Evolutionary conservation across 2,888 invertebrate genomes (phyloP).

Genomic region (Dasysyrphus tricinctus): DNA sequence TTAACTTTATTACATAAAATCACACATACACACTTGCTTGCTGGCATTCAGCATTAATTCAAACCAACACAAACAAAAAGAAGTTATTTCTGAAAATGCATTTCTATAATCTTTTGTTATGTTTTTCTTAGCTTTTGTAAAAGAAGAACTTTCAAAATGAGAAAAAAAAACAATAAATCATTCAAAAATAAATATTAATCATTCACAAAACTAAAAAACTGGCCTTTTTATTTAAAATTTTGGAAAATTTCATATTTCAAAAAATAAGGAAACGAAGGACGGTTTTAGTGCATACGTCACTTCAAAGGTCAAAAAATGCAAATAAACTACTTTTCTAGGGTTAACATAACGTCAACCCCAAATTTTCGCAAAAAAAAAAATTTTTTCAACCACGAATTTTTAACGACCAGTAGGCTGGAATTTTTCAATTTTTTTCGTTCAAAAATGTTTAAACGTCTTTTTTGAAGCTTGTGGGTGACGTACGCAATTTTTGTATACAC

Average conservation of each 20-base stretch:
- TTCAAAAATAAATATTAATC: conserved; percentile 53
- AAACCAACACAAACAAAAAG: conserved; percentile 17
- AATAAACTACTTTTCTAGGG: too few species aligned
- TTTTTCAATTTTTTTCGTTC: background rate
- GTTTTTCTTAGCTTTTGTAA: conserved; percentile 57
- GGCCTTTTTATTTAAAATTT: background rate
- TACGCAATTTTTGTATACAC: background rate
- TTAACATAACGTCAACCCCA: too few species aligned
- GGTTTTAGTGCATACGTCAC: too few species aligned
- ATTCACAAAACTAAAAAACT: conserved; percentile 47
- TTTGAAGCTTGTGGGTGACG: background rate
- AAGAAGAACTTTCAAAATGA: conserved; percentile 17
- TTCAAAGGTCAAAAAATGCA: too few species aligned
- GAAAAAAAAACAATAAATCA: conserved; percentile 20
- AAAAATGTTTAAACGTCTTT: background rate
- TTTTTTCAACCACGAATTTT: background rate
- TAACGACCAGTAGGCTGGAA: background rate
- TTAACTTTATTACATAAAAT: conserved; percentile 49
- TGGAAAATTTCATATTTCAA: background rate
- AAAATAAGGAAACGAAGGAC: too few species aligned
- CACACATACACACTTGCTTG: conserved; percentile 39
- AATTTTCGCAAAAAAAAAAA: too few species aligned
- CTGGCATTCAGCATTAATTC: conserved; percentile 42
- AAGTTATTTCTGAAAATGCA: conserved; percentile 52
- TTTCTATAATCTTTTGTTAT: conserved; percentile 23